Conservation (phyloP, 2,113 vertebrate genomes). For the Conger conger region DNA sequence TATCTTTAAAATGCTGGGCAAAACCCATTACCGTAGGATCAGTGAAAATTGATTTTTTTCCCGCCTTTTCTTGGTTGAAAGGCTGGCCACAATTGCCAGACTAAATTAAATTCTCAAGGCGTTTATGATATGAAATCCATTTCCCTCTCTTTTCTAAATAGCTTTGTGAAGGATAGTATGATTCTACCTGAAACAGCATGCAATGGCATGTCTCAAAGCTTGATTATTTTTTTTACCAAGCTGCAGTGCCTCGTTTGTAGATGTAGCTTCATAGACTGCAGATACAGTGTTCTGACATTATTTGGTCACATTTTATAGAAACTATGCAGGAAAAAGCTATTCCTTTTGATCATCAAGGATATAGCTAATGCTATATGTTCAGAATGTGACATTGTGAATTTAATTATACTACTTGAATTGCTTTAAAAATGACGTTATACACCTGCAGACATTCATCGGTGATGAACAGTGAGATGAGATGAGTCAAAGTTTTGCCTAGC, state of each 20-base stretch:
- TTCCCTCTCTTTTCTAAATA: conserved; percentile 26
- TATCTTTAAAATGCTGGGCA: conserved; percentile 17
- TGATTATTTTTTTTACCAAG: not conserved
- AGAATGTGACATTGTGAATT: not conserved
- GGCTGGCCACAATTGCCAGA: conserved; percentile 26
- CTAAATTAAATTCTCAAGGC: conserved; percentile 32
- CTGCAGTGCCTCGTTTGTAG: not conserved
- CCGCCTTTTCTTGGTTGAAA: conserved; percentile 9
- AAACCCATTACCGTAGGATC: conserved; percentile 30
- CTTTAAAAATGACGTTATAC: not conserved
- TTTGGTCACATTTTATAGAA: not conserved
- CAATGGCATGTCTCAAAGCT: not conserved
- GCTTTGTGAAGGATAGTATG: conserved; percentile 8
- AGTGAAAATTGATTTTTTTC: conserved; percentile 26
- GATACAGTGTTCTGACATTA: not conserved
- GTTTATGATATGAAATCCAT: conserved; percentile 27
- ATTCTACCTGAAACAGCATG: conserved; percentile 2
- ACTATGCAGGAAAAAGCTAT: not conserved
- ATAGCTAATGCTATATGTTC: not conserved
- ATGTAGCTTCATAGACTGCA: not conserved
- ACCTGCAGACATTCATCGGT: not conserved
- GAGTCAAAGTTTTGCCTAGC: not conserved
- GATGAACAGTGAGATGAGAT: no score
- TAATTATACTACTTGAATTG: not conserved
- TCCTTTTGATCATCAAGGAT: not conserved